Base-by-base conservation (phyloP, 2,888 invertebrate species). In the Formica aserva region DNA sequence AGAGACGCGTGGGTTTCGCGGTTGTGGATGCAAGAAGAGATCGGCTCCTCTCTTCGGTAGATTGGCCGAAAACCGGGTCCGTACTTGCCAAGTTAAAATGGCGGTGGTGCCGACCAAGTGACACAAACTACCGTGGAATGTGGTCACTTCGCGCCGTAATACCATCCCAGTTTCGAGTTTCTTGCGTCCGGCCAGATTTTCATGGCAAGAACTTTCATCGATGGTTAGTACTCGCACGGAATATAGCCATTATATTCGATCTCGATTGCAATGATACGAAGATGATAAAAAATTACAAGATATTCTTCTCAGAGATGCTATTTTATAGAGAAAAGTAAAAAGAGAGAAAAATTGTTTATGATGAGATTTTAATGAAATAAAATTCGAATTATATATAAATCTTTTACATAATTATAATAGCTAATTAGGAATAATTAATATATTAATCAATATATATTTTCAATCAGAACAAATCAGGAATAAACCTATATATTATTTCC, bases 31-130 rank as follows among this genome's bases (percentile, higher is more conserved):
- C 81, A 67, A 78, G 82, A 86, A 69, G 71, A 80, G 29, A 77
- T 26, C 38, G 38, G 38, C 9, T 52, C 9, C 38, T 55, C 41
- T 45, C 48, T 13, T 3, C 3, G 78, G 11, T 80, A 45, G 78
- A 69, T 87, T 84, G 80, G 84, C 76, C 78, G 62, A 80, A 84
- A 87, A 88, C 76, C 71, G 87, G 48, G 38, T 83, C 82, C 69
- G 76, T 57, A 75, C 75, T 83, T 85, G 88, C 83, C 83, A 88
- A 88, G 84, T 86, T 82, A 82, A 88, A 83, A 81, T 77, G 84
- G 77, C 84, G 71, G 26, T 45, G 41, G 48, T 45, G 32, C 4
- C 67, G 67, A 13, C 32, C 22, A 67, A 22, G 52, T 76, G 55
- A 57, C 57, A 45, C 78, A 48, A 80, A 80, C 78, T 80, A 71